Evolutionary conservation across 1,140 invertebrate species (phyloP).

Genomic region (Aphelenchoides avenae): DNA sequence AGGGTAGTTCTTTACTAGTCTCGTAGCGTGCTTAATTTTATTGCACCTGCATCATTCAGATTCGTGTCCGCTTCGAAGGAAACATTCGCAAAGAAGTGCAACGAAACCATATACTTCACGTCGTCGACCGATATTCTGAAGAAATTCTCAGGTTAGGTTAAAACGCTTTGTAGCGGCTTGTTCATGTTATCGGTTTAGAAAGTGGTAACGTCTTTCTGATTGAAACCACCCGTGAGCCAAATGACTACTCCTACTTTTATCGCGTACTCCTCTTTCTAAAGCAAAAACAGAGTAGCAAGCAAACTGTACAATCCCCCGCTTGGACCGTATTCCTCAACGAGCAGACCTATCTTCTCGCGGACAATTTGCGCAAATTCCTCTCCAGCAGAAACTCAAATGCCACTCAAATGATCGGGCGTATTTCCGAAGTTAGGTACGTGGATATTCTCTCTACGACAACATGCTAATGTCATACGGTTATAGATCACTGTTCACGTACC

Average conservation of each 20-base stretch:
- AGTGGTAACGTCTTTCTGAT: slow-evolving; percentile 13
- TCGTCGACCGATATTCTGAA: background rate
- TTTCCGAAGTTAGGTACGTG: slow-evolving; percentile 3
- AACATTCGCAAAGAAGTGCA: slow-evolving; percentile 21
- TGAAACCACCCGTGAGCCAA: slow-evolving; percentile 4
- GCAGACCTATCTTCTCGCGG: slow-evolving; percentile 21
- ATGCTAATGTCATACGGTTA: background rate
- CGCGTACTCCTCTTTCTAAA: slow-evolving; percentile 8
- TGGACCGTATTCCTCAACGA: slow-evolving; percentile 27
- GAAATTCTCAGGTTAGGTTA: slow-evolving; percentile 12
- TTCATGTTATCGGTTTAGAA: slow-evolving; percentile 16
- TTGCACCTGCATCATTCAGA: background rate
- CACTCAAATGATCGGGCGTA: slow-evolving; percentile 12
- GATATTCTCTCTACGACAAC: background rate
- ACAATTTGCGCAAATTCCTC: slow-evolving; percentile 24
- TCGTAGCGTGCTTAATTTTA: background rate
- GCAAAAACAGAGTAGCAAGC: background rate
- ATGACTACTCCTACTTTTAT: slow-evolving; percentile 19
- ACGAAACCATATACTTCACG: slow-evolving; percentile 23
- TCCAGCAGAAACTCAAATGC: background rate
- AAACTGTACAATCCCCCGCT: slow-evolving; percentile 1
- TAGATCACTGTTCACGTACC: slow-evolving; percentile 25
- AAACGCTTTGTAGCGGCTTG: background rate
- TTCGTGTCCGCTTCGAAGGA: no score
- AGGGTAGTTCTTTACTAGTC: slow-evolving; percentile 4